Conservation (phyloP, 2,113 vertebrate species). For the Dasyornis broadbenti region DNA sequence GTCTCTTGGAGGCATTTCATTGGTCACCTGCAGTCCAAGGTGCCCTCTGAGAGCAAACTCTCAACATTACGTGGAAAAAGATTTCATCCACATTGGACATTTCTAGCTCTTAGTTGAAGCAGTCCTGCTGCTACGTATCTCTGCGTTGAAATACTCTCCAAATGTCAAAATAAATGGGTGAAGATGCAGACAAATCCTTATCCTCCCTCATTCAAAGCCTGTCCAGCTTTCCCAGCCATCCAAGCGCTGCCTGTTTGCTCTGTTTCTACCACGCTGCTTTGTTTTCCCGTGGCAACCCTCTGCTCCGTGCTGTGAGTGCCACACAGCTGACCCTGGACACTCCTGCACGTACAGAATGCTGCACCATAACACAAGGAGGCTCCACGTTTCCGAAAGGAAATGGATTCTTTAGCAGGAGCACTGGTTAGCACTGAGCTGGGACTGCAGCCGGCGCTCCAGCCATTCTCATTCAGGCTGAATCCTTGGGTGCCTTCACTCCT, state of each 20-base stretch:
- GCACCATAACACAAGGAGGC: background rate
- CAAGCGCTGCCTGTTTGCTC: background rate
- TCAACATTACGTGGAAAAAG: background rate
- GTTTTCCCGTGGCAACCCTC: background rate
- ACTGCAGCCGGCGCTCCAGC: conserved; percentile 47
- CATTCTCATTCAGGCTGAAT: conserved; percentile 52
- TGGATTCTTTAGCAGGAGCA: background rate
- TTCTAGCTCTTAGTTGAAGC: background rate
- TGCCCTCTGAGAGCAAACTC: background rate
- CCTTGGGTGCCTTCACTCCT: background rate
- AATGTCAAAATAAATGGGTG: background rate
- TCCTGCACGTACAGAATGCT: background rate
- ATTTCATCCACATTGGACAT: background rate
- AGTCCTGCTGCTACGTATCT: background rate
- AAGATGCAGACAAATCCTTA: background rate
- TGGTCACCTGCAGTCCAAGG: background rate
- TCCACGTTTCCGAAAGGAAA: background rate
- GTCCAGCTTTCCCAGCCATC: background rate
- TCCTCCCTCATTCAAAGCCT: background rate
- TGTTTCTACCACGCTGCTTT: background rate
- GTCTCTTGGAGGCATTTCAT: background rate
- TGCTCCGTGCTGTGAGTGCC: background rate
- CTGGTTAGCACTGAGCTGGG: background rate
- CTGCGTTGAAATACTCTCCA: background rate
- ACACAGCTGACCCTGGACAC: background rate